Conservation (phyloP, 2,888 invertebrate species). For the Copidosoma aretas region DNA sequence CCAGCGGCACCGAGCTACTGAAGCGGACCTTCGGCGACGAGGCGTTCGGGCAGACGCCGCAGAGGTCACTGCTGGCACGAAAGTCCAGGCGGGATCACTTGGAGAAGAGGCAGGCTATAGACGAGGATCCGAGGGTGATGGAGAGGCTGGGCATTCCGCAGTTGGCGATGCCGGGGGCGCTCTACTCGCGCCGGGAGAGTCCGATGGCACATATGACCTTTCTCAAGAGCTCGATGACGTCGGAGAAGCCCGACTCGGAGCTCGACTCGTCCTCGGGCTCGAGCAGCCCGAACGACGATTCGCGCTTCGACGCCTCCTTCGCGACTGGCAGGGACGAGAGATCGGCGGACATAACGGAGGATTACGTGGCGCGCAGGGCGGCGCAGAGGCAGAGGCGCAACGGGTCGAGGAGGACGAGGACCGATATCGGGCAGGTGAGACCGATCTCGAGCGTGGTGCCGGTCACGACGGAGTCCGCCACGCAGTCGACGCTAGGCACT, state of each 20-base stretch:
- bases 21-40: constrained; percentile 70
- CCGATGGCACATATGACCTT: constrained; percentile 83
- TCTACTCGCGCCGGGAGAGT: constrained; percentile 72
- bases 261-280: constrained; percentile 38
- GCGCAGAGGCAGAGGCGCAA: constrained; percentile 64
- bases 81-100: constrained; percentile 23
- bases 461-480: constrained; percentile 55
- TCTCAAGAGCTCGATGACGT: constrained; percentile 65
- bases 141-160: constrained; percentile 72
- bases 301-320: constrained; percentile 34
- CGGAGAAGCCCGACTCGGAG: constrained; percentile 49
- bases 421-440: constrained; percentile 67
- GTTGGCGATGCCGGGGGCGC: constrained; percentile 69
- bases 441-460: constrained; percentile 30
- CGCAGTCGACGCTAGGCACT: constrained; percentile 73
- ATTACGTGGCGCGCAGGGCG: constrained; percentile 38
- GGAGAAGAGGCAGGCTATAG: constrained; percentile 52
- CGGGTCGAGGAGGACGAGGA: constrained; percentile 65
- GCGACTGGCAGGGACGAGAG: constrained; percentile 33
- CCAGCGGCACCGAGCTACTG: constrained; percentile 72
- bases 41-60: constrained; percentile 45
- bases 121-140: constrained; percentile 63
- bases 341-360: background rate
- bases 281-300: constrained; percentile 62
- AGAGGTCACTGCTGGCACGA: constrained; percentile 47